Percentiles rank a stretch among this genome's conserved stretches.
These are phyloP conservation scores for Cerceris rybyensis DNA, from an alignment of 2,888 invertebrate species.

Conservation along the genomic window DNA sequence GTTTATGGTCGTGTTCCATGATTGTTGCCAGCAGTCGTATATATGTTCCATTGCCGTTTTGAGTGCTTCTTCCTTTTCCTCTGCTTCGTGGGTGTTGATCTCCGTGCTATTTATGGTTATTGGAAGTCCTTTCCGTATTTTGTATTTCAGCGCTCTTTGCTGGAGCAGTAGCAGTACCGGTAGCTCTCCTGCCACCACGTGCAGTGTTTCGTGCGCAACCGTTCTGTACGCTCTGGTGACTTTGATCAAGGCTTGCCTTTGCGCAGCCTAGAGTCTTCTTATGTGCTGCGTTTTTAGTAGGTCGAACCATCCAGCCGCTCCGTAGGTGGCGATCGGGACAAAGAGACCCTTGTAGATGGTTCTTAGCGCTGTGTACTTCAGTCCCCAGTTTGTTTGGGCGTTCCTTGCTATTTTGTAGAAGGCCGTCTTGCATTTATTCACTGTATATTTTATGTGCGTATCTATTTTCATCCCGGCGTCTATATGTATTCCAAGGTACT, in stretches of 20 bases:
- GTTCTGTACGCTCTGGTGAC: not conserved
- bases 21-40: not conserved
- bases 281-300: not conserved
- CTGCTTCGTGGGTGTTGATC: not conserved
- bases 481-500: constrained; percentile 36
- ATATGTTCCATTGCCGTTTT: not conserved
- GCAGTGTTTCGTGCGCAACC: not conserved
- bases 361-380: not conserved
- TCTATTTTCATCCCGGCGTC: constrained; percentile 17
- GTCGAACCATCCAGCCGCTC: not conserved
- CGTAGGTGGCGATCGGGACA: not conserved
- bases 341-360: not conserved
- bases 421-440: not conserved
- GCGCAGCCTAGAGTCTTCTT: not conserved
- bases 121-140: not conserved
- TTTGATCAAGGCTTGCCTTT: not conserved
- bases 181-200: not conserved
- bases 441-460: constrained; percentile 2
- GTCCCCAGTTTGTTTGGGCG: constrained; percentile 4
- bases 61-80: not conserved
- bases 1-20: not conserved
- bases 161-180: not conserved
- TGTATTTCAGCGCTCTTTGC: not conserved
- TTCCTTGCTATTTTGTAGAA: not conserved
- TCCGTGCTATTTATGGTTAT: not conserved